Percentiles rank a stretch among this genome's conserved stretches.
These are phyloP conservation scores for Alloscopus bannaensis DNA, from an alignment of 2,888 invertebrate genomes.

Conservation along the genomic window DNA sequence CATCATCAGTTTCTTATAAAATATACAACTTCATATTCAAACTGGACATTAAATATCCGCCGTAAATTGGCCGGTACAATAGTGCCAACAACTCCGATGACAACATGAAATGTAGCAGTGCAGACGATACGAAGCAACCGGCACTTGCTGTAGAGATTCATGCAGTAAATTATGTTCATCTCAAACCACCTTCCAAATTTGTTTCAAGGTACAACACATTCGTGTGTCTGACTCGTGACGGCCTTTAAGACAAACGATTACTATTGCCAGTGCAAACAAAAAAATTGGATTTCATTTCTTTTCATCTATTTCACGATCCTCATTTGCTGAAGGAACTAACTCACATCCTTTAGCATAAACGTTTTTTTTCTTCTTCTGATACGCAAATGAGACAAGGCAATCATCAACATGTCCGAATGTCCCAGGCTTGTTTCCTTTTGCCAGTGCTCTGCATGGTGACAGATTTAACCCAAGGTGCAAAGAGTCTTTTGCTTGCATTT, in stretches of 20 bases:
- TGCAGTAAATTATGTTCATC: background rate
- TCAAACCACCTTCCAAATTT: background rate
- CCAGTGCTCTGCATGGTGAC: background rate
- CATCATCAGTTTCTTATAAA: background rate
- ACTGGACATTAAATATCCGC: background rate
- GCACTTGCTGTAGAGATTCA: background rate
- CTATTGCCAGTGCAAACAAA: background rate
- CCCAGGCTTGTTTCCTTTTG: background rate
- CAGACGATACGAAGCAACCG: background rate
- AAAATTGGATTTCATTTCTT: background rate
- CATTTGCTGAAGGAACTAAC: background rate
- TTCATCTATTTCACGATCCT: background rate
- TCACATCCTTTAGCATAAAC: background rate
- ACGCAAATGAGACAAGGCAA: constrained; percentile 2
- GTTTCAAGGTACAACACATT: background rate
- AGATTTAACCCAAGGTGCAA: background rate
- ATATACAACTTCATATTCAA: background rate
- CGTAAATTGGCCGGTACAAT: background rate
- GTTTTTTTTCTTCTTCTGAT: background rate
- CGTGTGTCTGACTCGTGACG: background rate
- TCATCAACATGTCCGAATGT: background rate
- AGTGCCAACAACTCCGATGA: background rate
- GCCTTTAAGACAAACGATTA: background rate
- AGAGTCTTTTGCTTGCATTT: too few relatives aligned
- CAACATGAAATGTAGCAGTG: background rate